Evolutionary conservation across 2,797 vertebrate species (phyloP), one percentile per base, ranked within the genome.

Genomic region (Hylomyscus alleni): DNA sequence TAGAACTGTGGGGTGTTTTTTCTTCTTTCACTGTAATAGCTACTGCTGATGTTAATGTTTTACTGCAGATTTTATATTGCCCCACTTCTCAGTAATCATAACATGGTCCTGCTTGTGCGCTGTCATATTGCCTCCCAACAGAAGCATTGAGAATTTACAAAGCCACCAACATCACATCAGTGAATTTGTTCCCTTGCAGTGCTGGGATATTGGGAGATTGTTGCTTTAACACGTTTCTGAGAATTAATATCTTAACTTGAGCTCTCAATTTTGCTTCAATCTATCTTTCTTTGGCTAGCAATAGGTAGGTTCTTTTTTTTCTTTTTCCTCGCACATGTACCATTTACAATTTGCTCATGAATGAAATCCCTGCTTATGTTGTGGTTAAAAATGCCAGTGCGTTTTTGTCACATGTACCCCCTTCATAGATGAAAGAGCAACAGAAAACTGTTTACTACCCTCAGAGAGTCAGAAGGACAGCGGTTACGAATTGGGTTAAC

Each of bases 331-430:
- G 34, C 56, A 40, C 0, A 0, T 76, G 17, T n/a, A 37, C 50
- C 77, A 31, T 82, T 95, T 90, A 81, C 82, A 96, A 96, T 91
- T 69, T 90, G 58, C 62, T 97, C 26, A 13, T 72, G 62, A 65
- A 91, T 87, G 62, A 97, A 86, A 90, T 56, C 52, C 80, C 69
- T 78, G 24, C 91, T 93, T 65, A 50, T n/a, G 44, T 19, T 80
- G 60, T 95, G 78, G 82, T 86, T 92, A 93, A 94, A 94, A 93
- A 60, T 65, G 75, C 82, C 83, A 91, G 91, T 89, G 62, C 52
- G 58, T 72, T 84, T 88, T 94, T 84, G 86, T 95, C 85, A 82
- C 52, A 81, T 37, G 29, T 86, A 56, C 93, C 89, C 72, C 77
- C 86, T 95, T 91, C 76, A n/a, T 60, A 56, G 40, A 78, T 34